phyloP scores from a whole-genome alignment of 2,888 invertebrate species.

The Watsonalla cultraria region DNA sequence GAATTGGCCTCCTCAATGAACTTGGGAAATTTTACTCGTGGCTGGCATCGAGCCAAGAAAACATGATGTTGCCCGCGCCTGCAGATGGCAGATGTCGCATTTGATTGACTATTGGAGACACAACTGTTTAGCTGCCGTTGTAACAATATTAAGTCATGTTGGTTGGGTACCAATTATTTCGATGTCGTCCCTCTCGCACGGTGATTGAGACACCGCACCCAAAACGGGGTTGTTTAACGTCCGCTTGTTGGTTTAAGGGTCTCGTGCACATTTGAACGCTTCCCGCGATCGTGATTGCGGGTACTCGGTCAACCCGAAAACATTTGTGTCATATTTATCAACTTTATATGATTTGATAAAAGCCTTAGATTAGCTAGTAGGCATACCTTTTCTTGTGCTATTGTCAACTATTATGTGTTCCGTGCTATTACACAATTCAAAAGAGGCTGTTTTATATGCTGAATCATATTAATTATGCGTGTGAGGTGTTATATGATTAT shows the following conservation, averaged over 20 bases:
- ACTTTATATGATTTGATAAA: neutral
- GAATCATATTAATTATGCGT: neutral
- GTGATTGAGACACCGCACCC: constrained; percentile 7
- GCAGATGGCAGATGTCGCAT: constrained; percentile 34
- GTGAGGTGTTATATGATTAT: neutral
- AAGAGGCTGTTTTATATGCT: neutral
- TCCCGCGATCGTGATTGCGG: constrained; percentile 16
- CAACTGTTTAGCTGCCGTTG: constrained; percentile 4
- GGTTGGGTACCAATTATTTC: constrained; percentile 13
- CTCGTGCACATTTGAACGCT: neutral
- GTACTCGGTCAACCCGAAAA: constrained; percentile 10
- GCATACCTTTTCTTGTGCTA: too few relatives aligned
- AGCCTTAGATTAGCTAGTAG: too few relatives aligned
- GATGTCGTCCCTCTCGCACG: constrained; percentile 7
- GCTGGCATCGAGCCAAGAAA: constrained; percentile 48
- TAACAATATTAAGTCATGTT: constrained; percentile 13
- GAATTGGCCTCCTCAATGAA: constrained; percentile 50
- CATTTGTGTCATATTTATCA: neutral
- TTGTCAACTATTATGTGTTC: too few relatives aligned
- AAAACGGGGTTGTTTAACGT: constrained; percentile 4
- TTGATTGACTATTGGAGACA: constrained; percentile 29
- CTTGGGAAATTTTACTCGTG: constrained; percentile 47
- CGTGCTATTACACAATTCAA: too few relatives aligned
- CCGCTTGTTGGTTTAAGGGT: constrained; percentile 2
- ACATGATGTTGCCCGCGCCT: constrained; percentile 25